A percentile compares a stretch with the other conserved stretches of the same genome.
Conservation (phyloP, 2,113 vertebrate species). For the Phalacrocorax carbo region DNA sequence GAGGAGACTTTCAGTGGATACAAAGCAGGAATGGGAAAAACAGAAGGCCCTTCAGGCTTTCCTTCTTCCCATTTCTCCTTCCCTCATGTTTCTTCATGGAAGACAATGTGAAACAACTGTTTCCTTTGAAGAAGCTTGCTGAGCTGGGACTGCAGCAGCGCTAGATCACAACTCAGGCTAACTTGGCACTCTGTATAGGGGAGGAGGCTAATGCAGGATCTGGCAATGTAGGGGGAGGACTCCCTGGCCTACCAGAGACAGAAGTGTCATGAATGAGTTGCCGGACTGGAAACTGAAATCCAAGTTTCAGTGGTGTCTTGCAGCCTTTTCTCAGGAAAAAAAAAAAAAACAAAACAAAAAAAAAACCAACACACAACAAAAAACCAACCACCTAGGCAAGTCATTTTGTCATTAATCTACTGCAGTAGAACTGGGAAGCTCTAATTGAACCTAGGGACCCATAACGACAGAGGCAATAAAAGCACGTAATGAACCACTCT, state of each 20-base stretch:
- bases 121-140: background rate
- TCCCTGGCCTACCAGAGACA: background rate
- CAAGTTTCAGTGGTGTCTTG: background rate
- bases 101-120: background rate
- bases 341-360: too few species aligned
- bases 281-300: background rate
- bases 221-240: background rate
- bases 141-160: background rate
- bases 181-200: background rate
- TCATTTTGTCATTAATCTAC: slow-evolving; percentile 41
- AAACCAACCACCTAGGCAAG: background rate
- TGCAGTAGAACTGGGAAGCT: background rate
- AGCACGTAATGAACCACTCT: slow-evolving; percentile 54
- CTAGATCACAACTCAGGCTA: background rate
- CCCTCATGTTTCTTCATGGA: background rate
- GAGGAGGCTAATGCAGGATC: background rate
- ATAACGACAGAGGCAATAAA: slow-evolving; percentile 49
- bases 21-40: background rate
- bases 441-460: slow-evolving; percentile 59
- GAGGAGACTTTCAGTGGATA: background rate
- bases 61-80: background rate
- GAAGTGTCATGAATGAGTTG: background rate
- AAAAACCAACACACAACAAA: too few species aligned
- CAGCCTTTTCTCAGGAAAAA: background rate
- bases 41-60: background rate